Percentiles rank a stretch among this genome's conserved stretches.
These are phyloP conservation scores for Sebastes schlegelii DNA, from an alignment of 2,113 vertebrate genomes.

Conservation along the genomic window DNA sequence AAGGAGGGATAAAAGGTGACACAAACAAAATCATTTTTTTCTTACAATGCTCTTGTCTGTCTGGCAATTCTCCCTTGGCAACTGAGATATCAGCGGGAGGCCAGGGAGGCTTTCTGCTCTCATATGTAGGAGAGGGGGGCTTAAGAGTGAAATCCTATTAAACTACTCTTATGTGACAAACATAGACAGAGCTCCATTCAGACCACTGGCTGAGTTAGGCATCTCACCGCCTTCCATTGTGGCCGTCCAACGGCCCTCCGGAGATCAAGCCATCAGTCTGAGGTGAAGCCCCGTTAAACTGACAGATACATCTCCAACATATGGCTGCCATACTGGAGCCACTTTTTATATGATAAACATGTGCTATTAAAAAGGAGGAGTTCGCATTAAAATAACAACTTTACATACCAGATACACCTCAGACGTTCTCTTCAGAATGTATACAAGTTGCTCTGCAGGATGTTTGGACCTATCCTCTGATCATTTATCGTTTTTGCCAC, in stretches of 20 bases:
- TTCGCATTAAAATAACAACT: neutral
- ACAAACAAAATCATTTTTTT: constrained; percentile 81
- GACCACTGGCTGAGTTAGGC: constrained; percentile 76
- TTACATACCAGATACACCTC: neutral
- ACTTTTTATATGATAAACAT: constrained; percentile 11
- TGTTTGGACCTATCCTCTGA: neutral
- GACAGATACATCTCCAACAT: constrained; percentile 19
- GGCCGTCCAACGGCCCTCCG: constrained; percentile 50
- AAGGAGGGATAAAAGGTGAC: constrained; percentile 77
- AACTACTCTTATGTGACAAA: constrained; percentile 81
- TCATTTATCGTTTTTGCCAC: neutral
- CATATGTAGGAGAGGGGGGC: constrained; percentile 63
- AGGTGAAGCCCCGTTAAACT: constrained; percentile 38
- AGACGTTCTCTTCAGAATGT: neutral
- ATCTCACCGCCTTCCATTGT: constrained; percentile 74
- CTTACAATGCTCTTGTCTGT: constrained; percentile 79
- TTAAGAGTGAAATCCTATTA: constrained; percentile 85
- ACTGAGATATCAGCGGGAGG: constrained; percentile 82
- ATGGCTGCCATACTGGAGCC: neutral
- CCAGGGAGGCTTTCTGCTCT: constrained; percentile 49
- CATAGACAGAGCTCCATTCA: constrained; percentile 75
- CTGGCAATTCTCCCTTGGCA: constrained; percentile 75
- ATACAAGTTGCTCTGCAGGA: neutral
- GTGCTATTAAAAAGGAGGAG: neutral
- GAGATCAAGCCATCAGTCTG: constrained; percentile 74